Percentiles rank a stretch among this genome's conserved stretches.
Conservation (phyloP, 2,888 invertebrate genomes). For the Acrocera orbiculus region DNA sequence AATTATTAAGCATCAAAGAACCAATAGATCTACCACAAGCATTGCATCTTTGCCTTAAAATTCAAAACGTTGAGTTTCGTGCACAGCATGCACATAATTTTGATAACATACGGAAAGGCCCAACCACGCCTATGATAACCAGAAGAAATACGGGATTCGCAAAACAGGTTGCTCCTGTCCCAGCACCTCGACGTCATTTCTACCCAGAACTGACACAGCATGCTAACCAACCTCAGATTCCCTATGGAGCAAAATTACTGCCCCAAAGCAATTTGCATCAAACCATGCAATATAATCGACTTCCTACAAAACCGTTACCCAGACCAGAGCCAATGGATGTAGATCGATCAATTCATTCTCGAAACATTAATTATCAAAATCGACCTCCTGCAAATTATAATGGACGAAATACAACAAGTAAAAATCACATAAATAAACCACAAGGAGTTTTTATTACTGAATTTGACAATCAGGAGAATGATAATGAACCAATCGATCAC, state of each 20-base stretch:
- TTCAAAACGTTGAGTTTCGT: conserved; percentile 2
- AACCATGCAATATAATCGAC: too few relatives aligned
- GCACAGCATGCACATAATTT: conserved; percentile 2
- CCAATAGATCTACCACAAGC: conserved; percentile 3
- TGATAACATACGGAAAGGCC: too few relatives aligned
- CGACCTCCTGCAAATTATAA: not conserved
- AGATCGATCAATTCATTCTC: conserved; percentile 6
- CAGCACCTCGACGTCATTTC: not conserved
- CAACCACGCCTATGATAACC: too few relatives aligned
- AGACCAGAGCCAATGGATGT: conserved; percentile 10
- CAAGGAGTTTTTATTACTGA: conserved; percentile 1
- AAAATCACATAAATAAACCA: conserved; percentile 3
- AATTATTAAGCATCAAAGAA: conserved; percentile 4
- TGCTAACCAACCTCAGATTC: too few relatives aligned
- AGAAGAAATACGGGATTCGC: too few relatives aligned
- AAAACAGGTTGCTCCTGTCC: not conserved
- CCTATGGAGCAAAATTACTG: too few relatives aligned
- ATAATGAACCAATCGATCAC: not conserved
- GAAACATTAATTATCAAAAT: conserved; percentile 9
- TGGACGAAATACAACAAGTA: conserved; percentile 1
- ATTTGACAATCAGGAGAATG: too few relatives aligned
- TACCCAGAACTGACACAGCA: conserved; percentile 3
- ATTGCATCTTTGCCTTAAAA: not conserved
- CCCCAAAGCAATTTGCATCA: not conserved
- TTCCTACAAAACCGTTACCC: conserved; percentile 8